A percentile compares a stretch with the other conserved stretches of the same genome.
These are phyloP conservation scores for Echiichthys vipera DNA, from an alignment of 2,797 vertebrate species.

Conservation along the genomic window DNA sequence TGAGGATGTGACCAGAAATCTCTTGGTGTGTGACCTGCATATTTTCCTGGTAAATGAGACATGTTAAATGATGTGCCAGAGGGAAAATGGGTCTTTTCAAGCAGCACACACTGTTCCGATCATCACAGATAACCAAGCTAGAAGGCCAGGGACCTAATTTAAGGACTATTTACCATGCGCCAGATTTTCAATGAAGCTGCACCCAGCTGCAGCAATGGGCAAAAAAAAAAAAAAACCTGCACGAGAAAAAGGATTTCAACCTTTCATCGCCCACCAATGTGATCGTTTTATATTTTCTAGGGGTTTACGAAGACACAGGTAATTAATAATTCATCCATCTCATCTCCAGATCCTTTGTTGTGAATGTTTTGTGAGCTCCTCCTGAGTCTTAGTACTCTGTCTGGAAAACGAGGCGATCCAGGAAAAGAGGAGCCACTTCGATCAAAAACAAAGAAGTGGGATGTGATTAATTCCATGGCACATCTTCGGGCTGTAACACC, in stretches of 20 bases:
- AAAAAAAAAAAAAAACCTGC: slow-evolving; percentile 37
- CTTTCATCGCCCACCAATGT: slow-evolving; percentile 29
- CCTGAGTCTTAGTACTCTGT: slow-evolving; percentile 12
- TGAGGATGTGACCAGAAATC: slow-evolving; percentile 76
- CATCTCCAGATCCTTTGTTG: slow-evolving; percentile 36
- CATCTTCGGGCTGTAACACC: slow-evolving; percentile 55
- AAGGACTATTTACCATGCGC: slow-evolving; percentile 80
- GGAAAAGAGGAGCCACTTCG: slow-evolving; percentile 26
- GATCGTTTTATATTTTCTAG: slow-evolving; percentile 34
- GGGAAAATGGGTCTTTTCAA: slow-evolving; percentile 79
- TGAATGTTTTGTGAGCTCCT: slow-evolving; percentile 50
- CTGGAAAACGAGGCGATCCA: slow-evolving; percentile 26
- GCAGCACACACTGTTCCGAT: slow-evolving; percentile 79
- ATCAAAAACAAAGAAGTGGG: slow-evolving; percentile 51
- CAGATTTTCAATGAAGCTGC: slow-evolving; percentile 66
- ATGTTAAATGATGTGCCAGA: slow-evolving; percentile 79
- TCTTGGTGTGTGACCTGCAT: slow-evolving; percentile 79
- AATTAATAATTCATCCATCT: slow-evolving; percentile 67
- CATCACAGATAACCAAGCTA: slow-evolving; percentile 79
- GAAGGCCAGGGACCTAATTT: slow-evolving; percentile 79
- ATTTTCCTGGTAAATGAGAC: slow-evolving; percentile 81
- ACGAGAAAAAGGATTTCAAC: slow-evolving; percentile 38
- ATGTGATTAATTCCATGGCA: slow-evolving; percentile 62
- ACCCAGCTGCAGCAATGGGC: slow-evolving; percentile 48
- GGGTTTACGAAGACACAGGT: slow-evolving; percentile 29